phyloP scores from a whole-genome alignment of 2,888 invertebrate genomes.

The Drosophila heteroneura region DNA sequence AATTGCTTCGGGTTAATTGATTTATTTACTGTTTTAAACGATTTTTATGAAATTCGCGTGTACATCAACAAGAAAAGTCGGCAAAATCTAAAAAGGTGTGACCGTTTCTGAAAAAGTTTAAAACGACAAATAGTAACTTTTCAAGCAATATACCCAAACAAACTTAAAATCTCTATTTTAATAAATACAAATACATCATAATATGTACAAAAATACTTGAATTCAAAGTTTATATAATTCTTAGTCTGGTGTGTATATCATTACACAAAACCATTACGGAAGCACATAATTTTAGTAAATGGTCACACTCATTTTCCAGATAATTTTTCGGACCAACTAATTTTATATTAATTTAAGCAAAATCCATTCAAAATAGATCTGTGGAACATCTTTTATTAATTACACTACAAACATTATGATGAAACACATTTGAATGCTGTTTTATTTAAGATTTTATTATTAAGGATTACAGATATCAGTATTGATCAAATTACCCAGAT shows the following conservation, averaged over 20 bases:
- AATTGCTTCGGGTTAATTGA: constrained; percentile 8
- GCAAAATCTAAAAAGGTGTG: constrained; percentile 21
- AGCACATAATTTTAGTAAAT: neutral
- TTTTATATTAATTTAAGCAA: neutral
- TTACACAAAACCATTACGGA: neutral
- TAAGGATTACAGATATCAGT: neutral
- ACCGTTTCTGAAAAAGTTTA: neutral
- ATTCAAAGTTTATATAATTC: neutral
- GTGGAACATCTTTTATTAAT: neutral
- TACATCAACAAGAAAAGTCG: constrained; percentile 35
- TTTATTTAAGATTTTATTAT: neutral
- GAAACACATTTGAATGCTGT: neutral
- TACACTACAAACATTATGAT: neutral
- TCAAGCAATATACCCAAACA: neutral
- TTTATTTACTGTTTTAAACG: neutral
- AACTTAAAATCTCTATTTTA: too few species aligned
- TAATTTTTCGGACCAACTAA: neutral
- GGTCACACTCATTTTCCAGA: neutral
- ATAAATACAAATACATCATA: too few species aligned
- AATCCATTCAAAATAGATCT: neutral
- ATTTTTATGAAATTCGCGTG: constrained; percentile 25
- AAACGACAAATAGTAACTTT: neutral
- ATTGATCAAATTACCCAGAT: neutral
- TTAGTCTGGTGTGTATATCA: neutral
- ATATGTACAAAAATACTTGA: neutral